Evolutionary conservation across 2,797 vertebrate genomes (phyloP), one percentile per base, ranked within the genome.

Genomic region (Linurgus olivaceus): DNA sequence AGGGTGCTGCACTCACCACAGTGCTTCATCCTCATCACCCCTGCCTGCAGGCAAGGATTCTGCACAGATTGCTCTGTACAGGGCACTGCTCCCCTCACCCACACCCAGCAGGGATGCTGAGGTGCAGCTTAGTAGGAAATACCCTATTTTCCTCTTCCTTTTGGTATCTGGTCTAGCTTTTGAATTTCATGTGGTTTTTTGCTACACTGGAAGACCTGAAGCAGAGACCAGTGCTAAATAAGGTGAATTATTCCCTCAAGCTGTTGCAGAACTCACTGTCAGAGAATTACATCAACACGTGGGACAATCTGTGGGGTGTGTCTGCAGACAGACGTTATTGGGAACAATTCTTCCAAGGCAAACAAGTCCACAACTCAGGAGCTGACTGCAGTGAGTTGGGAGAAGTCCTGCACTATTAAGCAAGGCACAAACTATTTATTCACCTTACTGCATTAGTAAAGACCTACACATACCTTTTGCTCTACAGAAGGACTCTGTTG

Each of bases 31-130:
- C 38, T 57, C 51, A 28, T 31, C n/a, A 48, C 19, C 15, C 10
- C 0, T n/a, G n/a, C 20, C 50, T 45, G 26, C 35, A 59, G 48
- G 31, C 54, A 45, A 68, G 21, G 38, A 20, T 15, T 20, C 26
- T 26, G 55, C 37, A 10, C 2, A 17, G 18, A 13, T 17, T 23
- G 13, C 47, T 59, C 21, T 0, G 0, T 31, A 26, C 42, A 57
- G 45, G 38, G 21, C 76, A 45, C 21, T 5, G 16, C 7, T 62
- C 18, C 58, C 19, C 52, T 81, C 61, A 84, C 18, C 10, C 15
- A 40, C 50, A 51, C 11, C 33, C 50, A 26, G 51, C 70, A 68
- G 50, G 5, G n/a, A 54, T 38, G 55, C 55, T 62, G 57, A 77
- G n/a, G 26, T 66, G 33, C 26, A 67, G 10, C 7, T 4, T 6